phyloP scores from a whole-genome alignment of 2,888 invertebrate genomes.

The Pheosia gnoma region DNA sequence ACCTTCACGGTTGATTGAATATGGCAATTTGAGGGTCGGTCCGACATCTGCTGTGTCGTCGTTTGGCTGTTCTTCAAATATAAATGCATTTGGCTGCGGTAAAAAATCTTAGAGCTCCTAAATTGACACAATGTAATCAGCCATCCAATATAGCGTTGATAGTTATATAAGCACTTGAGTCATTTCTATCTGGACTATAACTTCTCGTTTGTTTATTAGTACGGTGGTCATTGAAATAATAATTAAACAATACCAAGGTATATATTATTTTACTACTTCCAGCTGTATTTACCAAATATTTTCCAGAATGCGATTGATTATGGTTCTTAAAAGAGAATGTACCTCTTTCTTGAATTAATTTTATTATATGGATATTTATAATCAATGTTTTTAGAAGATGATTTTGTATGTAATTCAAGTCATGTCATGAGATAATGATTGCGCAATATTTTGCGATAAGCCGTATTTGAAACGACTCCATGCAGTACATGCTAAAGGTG shows the following conservation, averaged over 20 bases:
- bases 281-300: no score
- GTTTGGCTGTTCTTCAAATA: slow-evolving; percentile 74
- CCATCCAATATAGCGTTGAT: background rate
- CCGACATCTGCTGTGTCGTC: slow-evolving; percentile 60
- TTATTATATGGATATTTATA: no score
- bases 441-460: background rate
- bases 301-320: no score
- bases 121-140: background rate
- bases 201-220: background rate
- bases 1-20: slow-evolving; percentile 76
- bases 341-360: no score
- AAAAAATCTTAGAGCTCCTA: background rate
- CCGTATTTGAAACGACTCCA: background rate
- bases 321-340: no score
- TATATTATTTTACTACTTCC: no score
- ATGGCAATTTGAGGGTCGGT: slow-evolving; percentile 69
- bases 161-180: background rate
- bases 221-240: no score
- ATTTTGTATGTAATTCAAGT: no score
- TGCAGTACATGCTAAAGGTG: background rate
- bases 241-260: no score
- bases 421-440: background rate
- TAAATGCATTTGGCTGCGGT: slow-evolving; percentile 38
- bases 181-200: background rate
- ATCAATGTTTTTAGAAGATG: no score